These are phyloP conservation scores for Lutjanus campechanus DNA, from an alignment of 2,797 vertebrate species.

Conservation along the genomic window DNA sequence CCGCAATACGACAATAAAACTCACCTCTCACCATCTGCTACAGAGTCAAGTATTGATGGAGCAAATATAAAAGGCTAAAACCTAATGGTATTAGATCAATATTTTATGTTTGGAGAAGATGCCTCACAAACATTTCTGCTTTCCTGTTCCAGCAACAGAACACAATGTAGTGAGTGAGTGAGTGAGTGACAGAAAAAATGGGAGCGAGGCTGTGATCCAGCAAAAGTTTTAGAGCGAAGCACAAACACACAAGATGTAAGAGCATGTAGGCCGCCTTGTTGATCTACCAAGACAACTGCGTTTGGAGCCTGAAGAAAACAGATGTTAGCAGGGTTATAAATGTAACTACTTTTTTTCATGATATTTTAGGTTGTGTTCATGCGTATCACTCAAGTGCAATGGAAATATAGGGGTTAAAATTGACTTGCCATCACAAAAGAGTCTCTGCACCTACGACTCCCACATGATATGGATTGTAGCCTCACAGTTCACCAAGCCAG, in stretches of 20 bases:
- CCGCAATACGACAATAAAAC: constrained; percentile 23
- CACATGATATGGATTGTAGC: constrained; percentile 54
- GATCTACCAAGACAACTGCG: not conserved
- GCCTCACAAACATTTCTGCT: constrained; percentile 14
- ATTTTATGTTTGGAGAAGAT: constrained; percentile 22
- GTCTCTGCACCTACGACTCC: constrained; percentile 47
- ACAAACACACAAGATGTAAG: constrained; percentile 3
- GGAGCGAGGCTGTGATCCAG: constrained; percentile 15
- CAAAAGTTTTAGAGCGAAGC: not conserved
- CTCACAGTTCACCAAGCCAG: constrained; percentile 27
- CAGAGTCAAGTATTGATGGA: constrained; percentile 30
- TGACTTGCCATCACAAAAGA: constrained; percentile 37
- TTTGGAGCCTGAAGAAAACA: constrained; percentile 24
- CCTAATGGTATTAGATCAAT: constrained; percentile 50
- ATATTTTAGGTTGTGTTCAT: constrained; percentile 35
- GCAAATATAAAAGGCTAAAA: constrained; percentile 21
- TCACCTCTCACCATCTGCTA: constrained; percentile 8
- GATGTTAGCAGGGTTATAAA: not conserved
- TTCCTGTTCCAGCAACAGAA: constrained; percentile 14
- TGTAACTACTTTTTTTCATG: constrained; percentile 4
- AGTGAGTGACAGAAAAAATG: not conserved
- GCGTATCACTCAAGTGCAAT: not conserved
- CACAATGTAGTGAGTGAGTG: not conserved
- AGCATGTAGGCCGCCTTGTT: constrained; percentile 17
- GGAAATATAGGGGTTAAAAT: constrained; percentile 42